Evolutionary conservation across 2,797 vertebrate species (phyloP).

Genomic region (Macropodus opercularis): DNA sequence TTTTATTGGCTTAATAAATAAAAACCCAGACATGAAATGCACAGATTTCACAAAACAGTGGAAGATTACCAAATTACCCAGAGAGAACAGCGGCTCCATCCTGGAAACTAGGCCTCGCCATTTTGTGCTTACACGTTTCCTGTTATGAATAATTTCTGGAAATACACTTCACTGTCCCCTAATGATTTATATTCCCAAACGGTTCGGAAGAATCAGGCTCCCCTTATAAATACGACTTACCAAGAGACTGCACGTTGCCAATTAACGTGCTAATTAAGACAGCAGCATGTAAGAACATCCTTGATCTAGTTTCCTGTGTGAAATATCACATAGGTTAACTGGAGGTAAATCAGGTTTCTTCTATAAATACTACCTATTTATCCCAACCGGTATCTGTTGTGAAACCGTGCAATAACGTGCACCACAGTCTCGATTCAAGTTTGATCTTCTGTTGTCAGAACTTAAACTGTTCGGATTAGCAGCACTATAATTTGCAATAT

Average conservation of each 20-base stretch:
- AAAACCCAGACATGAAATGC: constrained; percentile 6
- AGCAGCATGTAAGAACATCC: constrained; percentile 68
- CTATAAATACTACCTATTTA: constrained; percentile 13
- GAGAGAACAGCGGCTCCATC: constrained; percentile 17
- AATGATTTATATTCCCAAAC: constrained; percentile 62
- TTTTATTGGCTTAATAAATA: constrained; percentile 9
- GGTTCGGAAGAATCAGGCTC: constrained; percentile 65
- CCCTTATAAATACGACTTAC: constrained; percentile 73
- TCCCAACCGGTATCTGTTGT: constrained; percentile 14
- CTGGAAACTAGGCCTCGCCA: constrained; percentile 43
- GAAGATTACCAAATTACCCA: constrained; percentile 19
- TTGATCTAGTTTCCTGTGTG: constrained; percentile 76
- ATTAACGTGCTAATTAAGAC: constrained; percentile 80
- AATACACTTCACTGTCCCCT: constrained; percentile 60
- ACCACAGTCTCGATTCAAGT: neutral
- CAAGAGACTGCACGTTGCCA: constrained; percentile 65
- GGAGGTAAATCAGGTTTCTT: constrained; percentile 63
- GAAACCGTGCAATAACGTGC: neutral
- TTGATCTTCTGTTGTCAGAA: neutral
- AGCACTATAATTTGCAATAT: neutral
- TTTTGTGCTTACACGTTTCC: constrained; percentile 49
- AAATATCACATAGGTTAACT: constrained; percentile 64
- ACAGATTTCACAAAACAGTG: constrained; percentile 20
- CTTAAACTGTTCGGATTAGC: constrained; percentile 11
- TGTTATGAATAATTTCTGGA: constrained; percentile 65